Percentiles rank a stretch among this genome's conserved stretches.
Evolutionary conservation across 2,888 invertebrate species (phyloP).

Genomic region (Acrobasis repandana): DNA sequence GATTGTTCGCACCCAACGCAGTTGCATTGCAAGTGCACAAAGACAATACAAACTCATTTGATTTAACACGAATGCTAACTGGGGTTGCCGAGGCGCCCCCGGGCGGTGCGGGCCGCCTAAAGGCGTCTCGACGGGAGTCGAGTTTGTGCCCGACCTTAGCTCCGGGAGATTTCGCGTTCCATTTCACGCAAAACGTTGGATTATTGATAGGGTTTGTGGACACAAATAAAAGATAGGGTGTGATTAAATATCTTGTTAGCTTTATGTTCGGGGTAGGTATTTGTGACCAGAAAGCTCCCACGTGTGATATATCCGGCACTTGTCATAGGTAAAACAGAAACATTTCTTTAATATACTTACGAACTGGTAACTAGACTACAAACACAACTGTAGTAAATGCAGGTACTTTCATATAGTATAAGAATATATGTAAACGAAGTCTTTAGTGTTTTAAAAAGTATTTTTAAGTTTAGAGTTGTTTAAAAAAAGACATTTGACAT

Average conservation of each 20-base stretch:
- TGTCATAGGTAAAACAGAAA: no score
- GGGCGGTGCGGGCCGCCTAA: slow-evolving; percentile 37
- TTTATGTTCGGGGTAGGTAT: neutral
- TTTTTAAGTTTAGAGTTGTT: no score
- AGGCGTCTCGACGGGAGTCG: slow-evolving; percentile 25
- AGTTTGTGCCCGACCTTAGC: slow-evolving; percentile 29
- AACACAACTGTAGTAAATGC: no score
- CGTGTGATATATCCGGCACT: no score
- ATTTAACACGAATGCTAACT: slow-evolving; percentile 11
- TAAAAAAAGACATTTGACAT: no score
- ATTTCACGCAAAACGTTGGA: slow-evolving; percentile 27
- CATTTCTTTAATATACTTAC: no score
- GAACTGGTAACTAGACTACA: no score
- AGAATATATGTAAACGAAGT: no score
- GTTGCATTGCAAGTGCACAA: slow-evolving; percentile 11
- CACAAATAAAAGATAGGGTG: neutral
- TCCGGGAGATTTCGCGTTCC: slow-evolving; percentile 26
- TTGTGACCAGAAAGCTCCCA: no score
- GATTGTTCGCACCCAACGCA: neutral
- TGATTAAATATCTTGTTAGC: neutral
- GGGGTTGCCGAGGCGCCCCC: slow-evolving; percentile 40
- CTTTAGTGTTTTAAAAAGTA: no score
- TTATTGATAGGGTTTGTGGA: slow-evolving; percentile 4
- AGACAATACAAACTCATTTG: slow-evolving; percentile 12
- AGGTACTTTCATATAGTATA: no score